Conservation (phyloP, 2,888 invertebrate genomes). For the Cephus rjabovi region DNA sequence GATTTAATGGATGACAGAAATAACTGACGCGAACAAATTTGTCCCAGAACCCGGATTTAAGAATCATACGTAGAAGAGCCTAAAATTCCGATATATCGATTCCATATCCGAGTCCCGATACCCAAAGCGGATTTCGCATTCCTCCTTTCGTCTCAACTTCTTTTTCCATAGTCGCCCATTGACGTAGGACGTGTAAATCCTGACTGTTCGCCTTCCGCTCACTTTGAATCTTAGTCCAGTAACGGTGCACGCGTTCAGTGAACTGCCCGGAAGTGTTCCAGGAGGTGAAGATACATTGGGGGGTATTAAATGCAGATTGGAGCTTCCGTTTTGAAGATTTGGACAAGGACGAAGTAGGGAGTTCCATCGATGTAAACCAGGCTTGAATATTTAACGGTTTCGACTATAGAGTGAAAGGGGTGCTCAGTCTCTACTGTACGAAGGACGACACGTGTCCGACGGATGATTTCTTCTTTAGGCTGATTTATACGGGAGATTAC, state of each 20-base stretch:
- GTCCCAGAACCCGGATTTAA: not conserved
- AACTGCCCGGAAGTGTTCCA: not conserved
- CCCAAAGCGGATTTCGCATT: slow-evolving; percentile 8
- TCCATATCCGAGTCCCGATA: not conserved
- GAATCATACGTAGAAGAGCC: not conserved
- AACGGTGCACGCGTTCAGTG: not conserved
- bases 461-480: not conserved
- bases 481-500: not conserved
- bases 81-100: not conserved
- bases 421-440: not conserved
- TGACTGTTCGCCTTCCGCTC: not conserved
- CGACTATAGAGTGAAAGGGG: not conserved
- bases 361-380: not conserved
- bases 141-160: slow-evolving; percentile 1
- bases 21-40: not conserved
- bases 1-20: not conserved
- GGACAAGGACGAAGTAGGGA: not conserved
- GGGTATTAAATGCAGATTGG: not conserved
- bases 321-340: not conserved
- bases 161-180: slow-evolving; percentile 40
- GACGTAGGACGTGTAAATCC: not conserved
- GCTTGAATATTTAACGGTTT: not conserved
- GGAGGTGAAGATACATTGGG: not conserved
- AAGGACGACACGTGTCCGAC: not conserved
- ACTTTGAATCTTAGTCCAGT: not conserved